These are phyloP conservation scores for Gnathonemus longibarbis DNA, from an alignment of 2,113 vertebrate species.

Conservation along the genomic window DNA sequence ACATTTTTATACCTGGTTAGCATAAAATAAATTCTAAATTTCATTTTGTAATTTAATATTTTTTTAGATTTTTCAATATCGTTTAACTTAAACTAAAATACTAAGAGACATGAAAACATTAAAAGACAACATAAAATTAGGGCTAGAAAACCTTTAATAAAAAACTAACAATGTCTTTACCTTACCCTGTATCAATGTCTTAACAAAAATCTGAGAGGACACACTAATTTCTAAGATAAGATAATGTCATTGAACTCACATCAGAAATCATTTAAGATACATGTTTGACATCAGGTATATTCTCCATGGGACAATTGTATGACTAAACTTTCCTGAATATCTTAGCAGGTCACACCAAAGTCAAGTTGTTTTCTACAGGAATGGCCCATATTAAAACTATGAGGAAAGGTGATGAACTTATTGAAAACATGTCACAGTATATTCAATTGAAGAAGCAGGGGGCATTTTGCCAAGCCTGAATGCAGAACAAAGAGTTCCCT, in stretches of 20 bases:
- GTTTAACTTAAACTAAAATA: neutral
- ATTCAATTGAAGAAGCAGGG: conserved; percentile 48
- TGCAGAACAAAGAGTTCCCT: conserved; percentile 37
- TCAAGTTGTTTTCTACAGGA: neutral
- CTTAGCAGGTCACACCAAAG: neutral
- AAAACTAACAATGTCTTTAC: neutral
- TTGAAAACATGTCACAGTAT: conserved; percentile 56
- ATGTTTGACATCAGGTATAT: neutral
- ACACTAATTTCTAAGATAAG: neutral
- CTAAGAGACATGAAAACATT: neutral
- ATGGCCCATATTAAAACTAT: conserved; percentile 48
- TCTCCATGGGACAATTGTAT: neutral
- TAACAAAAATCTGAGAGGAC: neutral
- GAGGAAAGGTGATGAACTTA: conserved; percentile 60
- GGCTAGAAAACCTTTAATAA: neutral
- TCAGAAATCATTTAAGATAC: neutral
- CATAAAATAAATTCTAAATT: neutral
- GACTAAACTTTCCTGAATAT: neutral
- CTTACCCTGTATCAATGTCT: neutral
- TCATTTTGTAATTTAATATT: neutral
- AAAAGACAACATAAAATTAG: neutral
- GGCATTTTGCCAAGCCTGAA: conserved; percentile 40
- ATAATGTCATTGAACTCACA: neutral
- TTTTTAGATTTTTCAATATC: neutral
- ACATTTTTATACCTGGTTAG: neutral